phyloP scores from a whole-genome alignment of 2,888 invertebrate species.

The Folsomia manolachei region DNA sequence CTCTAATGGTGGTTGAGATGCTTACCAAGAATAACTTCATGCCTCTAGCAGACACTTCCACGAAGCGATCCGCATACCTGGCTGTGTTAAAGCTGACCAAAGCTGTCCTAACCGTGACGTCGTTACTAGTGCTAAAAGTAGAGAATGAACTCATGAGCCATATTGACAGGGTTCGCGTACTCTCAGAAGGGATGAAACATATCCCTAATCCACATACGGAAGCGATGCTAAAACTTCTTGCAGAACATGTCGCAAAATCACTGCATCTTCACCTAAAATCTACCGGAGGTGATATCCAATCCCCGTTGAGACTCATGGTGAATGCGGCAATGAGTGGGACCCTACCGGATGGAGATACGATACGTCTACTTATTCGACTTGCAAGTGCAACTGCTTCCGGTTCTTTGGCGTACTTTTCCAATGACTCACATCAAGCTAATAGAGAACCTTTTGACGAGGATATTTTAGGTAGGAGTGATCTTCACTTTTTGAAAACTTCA shows the following conservation, averaged over 20 bases:
- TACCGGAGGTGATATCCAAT: slow-evolving; percentile 54
- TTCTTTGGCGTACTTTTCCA: slow-evolving; percentile 43
- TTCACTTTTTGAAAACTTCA: no score
- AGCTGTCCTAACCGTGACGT: slow-evolving; percentile 80
- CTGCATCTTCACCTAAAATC: slow-evolving; percentile 69
- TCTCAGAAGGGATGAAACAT: slow-evolving; percentile 55
- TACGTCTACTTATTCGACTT: slow-evolving; percentile 70
- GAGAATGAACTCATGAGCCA: slow-evolving; percentile 37
- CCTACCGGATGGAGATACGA: slow-evolving; percentile 69
- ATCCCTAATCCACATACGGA: slow-evolving; percentile 78
- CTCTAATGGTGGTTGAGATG: slow-evolving; percentile 71
- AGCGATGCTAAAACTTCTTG: slow-evolving; percentile 77
- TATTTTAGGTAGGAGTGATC: slow-evolving; percentile 56
- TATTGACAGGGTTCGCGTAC: slow-evolving; percentile 42
- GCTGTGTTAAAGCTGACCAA: slow-evolving; percentile 85
- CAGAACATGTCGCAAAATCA: slow-evolving; percentile 76
- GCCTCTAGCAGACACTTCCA: slow-evolving; percentile 72
- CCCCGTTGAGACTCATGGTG: slow-evolving; percentile 31
- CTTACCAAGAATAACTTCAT: slow-evolving; percentile 81
- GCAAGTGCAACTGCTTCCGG: slow-evolving; percentile 77
- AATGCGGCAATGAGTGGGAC: slow-evolving; percentile 57
- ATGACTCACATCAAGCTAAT: slow-evolving; percentile 49
- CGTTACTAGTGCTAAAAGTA: slow-evolving; percentile 69
- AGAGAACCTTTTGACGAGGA: slow-evolving; percentile 47
- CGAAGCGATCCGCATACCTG: slow-evolving; percentile 78